A percentile compares a stretch with the other conserved stretches of the same genome.
These are phyloP conservation scores for Argya squamiceps DNA, from an alignment of 2,797 vertebrate genomes.

Conservation along the genomic window DNA sequence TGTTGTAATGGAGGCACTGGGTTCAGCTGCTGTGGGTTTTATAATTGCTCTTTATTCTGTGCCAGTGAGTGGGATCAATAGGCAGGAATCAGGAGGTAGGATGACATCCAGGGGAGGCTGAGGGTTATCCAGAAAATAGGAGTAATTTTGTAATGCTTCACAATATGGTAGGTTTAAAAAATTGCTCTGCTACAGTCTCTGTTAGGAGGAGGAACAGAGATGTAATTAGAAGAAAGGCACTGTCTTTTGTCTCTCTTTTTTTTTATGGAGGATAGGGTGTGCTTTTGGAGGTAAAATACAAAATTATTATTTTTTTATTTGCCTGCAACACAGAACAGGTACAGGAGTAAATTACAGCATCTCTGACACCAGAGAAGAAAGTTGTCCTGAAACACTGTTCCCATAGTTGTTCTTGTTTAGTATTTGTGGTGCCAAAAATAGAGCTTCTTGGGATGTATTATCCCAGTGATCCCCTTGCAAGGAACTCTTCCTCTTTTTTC, in stretches of 20 bases:
- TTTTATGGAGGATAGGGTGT: rapidly evolving
- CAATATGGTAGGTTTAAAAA: background rate
- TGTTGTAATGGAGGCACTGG: background rate
- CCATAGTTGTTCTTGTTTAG: background rate
- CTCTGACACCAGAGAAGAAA: background rate
- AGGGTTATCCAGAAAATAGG: background rate
- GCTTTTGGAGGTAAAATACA: background rate
- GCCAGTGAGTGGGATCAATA: background rate
- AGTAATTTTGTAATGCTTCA: background rate
- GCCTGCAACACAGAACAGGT: background rate
- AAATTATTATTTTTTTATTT: background rate
- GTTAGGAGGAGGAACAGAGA: background rate
- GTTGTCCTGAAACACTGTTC: background rate
- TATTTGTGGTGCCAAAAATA: background rate
- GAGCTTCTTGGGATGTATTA: background rate
- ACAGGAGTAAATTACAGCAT: background rate
- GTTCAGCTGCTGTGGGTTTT: background rate
- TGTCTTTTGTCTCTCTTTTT: background rate
- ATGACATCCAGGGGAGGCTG: background rate
- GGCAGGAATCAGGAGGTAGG: background rate
- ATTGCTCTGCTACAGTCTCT: background rate
- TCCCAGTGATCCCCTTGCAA: background rate
- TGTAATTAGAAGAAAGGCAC: background rate
- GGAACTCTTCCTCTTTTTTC: background rate
- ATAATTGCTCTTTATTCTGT: background rate